These are phyloP conservation scores for Spongilla lacustris DNA, from an alignment of 37 sponge, comb jelly and placozoan genomes.

Conservation along the genomic window DNA sequence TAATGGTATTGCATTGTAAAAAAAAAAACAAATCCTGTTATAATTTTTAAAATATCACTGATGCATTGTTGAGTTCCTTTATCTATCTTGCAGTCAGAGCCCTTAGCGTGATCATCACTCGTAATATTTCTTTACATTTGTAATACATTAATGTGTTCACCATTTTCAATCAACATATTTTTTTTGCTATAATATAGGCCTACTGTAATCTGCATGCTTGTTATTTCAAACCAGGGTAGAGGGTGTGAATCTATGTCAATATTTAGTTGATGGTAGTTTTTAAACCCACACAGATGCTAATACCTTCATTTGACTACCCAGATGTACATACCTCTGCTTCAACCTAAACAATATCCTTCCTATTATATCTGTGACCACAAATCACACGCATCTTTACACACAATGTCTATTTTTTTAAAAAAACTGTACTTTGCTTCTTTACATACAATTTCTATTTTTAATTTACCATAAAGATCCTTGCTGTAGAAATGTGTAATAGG, in stretches of 20 bases:
- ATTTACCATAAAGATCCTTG: background rate
- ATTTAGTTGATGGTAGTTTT: background rate
- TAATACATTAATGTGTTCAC: background rate
- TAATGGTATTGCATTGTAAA: background rate
- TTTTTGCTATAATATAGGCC: background rate
- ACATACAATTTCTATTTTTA: constrained; percentile 1
- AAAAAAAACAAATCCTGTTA: background rate
- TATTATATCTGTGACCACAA: constrained; percentile 1
- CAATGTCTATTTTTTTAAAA: background rate
- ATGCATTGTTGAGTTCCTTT: constrained; percentile 1
- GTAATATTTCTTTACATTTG: background rate
- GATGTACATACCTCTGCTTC: background rate
- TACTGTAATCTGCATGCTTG: background rate
- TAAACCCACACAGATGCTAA: background rate
- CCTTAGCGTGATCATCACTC: background rate
- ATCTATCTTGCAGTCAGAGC: constrained; percentile 1
- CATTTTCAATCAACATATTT: background rate
- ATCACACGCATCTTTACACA: background rate
- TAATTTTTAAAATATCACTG: background rate
- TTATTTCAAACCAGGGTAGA: constrained; percentile 1
- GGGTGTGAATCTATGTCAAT: background rate
- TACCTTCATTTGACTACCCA: constrained; percentile 1
- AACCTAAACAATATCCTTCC: background rate
- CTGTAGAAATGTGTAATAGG: background rate
- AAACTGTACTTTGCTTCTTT: background rate